Evolutionary conservation across 2,113 vertebrate genomes (phyloP).

Genomic region (Orientallactaga bullata): DNA sequence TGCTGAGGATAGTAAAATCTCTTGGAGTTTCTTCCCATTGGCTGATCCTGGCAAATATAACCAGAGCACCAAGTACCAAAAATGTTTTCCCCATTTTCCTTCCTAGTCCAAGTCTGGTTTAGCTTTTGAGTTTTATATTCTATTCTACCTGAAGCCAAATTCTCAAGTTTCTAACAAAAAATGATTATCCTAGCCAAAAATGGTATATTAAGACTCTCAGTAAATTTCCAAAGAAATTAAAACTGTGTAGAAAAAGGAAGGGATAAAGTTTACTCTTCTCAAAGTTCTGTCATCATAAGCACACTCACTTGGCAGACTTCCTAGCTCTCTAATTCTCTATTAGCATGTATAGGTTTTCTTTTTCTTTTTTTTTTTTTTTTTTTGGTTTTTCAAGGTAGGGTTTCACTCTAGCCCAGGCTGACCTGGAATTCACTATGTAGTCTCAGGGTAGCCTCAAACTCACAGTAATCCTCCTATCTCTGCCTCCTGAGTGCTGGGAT

Average conservation of each 20-base stretch:
- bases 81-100: neutral
- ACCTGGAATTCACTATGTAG: too few relatives aligned
- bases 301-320: neutral
- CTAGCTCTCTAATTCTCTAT: neutral
- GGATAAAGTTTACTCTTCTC: slow-evolving; percentile 1
- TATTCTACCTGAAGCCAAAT: slow-evolving; percentile 27
- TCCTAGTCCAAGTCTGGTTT: neutral
- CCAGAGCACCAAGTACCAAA: neutral
- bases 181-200: slow-evolving; percentile 22
- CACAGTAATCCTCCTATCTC: too few relatives aligned
- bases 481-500: too few relatives aligned
- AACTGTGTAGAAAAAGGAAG: slow-evolving; percentile 25
- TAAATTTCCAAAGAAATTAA: slow-evolving; percentile 26
- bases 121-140: neutral
- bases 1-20: neutral
- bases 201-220: slow-evolving; percentile 28
- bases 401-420: too few relatives aligned
- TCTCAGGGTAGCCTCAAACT: too few relatives aligned
- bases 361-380: too few relatives aligned
- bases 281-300: neutral
- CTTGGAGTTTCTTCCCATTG: neutral
- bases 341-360: neutral
- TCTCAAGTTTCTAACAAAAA: slow-evolving; percentile 30
- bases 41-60: neutral
- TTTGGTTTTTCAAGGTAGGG: too few relatives aligned